Evolutionary conservation across 2,113 vertebrate genomes (phyloP).

Genomic region (Benitochromis conjunctus): DNA sequence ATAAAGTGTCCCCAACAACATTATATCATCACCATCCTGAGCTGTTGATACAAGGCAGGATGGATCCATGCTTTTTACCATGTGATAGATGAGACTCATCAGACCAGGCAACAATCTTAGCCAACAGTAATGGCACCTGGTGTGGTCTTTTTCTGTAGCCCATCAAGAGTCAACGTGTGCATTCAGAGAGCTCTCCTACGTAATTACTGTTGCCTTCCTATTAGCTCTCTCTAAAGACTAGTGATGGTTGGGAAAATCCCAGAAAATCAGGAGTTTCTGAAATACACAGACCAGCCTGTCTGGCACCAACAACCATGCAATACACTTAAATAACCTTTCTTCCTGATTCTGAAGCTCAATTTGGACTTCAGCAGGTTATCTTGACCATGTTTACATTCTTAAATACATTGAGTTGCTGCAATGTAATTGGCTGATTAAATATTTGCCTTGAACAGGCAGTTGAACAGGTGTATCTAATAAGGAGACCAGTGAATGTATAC

Average conservation of each 20-base stretch:
- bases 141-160: not conserved
- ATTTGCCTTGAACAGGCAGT: not conserved
- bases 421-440: not conserved
- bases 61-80: not conserved
- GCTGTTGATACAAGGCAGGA: not conserved
- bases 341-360: not conserved
- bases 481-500: not conserved
- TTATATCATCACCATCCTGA: not conserved
- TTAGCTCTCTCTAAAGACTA: not conserved
- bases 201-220: not conserved
- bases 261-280: not conserved
- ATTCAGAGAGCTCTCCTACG: not conserved
- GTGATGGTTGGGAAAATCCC: not conserved
- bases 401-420: fast-evolving
- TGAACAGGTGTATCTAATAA: not conserved
- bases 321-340: not conserved
- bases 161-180: not conserved
- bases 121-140: not conserved
- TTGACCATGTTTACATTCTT: not conserved
- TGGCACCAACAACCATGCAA: not conserved
- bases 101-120: not conserved
- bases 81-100: not conserved
- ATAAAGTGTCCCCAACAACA: not conserved
- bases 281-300: not conserved
- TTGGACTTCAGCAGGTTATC: not conserved